Conservation (phyloP, 2,888 invertebrate species). For the Escarpia spicata region DNA sequence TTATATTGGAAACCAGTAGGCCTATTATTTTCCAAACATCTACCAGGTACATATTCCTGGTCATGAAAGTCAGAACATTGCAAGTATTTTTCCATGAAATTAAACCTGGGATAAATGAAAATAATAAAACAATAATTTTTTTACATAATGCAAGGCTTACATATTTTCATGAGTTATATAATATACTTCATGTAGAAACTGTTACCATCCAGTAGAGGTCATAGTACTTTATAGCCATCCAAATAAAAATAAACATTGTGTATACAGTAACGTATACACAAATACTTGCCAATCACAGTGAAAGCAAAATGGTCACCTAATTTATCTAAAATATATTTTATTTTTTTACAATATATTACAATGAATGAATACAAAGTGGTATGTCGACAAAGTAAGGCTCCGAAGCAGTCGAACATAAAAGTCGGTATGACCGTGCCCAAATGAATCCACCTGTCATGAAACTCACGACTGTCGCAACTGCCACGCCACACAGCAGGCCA, state of each 20-base stretch:
- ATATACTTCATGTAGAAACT: neutral
- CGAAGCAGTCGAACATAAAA: neutral
- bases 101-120: too few species aligned
- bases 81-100: too few species aligned
- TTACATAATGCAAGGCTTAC: too few species aligned
- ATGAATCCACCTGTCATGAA: neutral
- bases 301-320: neutral
- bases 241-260: too few species aligned
- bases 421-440: neutral
- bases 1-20: too few species aligned
- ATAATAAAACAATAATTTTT: too few species aligned
- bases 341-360: slow-evolving; percentile 16
- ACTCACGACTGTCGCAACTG: neutral
- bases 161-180: too few species aligned
- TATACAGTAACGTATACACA: too few species aligned
- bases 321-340: slow-evolving; percentile 16
- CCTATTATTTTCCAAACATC: too few species aligned
- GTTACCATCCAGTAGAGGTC: neutral
- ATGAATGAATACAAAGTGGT: slow-evolving; percentile 16
- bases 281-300: neutral
- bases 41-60: too few species aligned
- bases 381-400: slow-evolving; percentile 1
- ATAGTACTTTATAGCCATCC: neutral
- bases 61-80: too few species aligned
- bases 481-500: neutral